These are phyloP conservation scores for Luffia ferchaultella DNA, from an alignment of 2,888 invertebrate species.

Conservation along the genomic window DNA sequence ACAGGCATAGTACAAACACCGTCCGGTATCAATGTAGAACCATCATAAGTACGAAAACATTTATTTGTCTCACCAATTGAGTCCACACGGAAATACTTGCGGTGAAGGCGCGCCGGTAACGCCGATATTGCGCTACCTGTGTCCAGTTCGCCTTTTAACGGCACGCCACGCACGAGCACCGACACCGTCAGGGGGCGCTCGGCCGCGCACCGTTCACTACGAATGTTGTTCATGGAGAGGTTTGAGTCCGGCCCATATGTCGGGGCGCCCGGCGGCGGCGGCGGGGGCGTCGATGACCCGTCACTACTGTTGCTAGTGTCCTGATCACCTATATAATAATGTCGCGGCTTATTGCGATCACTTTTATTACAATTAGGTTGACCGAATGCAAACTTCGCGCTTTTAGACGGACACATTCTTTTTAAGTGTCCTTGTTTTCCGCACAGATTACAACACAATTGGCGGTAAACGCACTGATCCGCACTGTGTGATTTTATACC, in stretches of 20 bases:
- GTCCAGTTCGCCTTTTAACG: conserved; percentile 15
- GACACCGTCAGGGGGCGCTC: conserved; percentile 10
- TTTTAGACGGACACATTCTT: conserved; percentile 13
- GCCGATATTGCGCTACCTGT: conserved; percentile 11
- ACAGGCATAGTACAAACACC: too few relatives aligned
- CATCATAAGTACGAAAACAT: too few relatives aligned
- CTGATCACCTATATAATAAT: neutral
- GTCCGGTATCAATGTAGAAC: too few relatives aligned
- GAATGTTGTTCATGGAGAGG: too few relatives aligned
- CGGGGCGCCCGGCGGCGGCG: too few relatives aligned
- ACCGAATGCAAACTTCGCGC: conserved; percentile 7
- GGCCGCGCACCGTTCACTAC: conserved; percentile 15
- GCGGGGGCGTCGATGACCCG: too few relatives aligned
- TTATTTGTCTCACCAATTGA: conserved; percentile 4
- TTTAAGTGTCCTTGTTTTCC: conserved; percentile 17
- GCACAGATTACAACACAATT: conserved; percentile 15
- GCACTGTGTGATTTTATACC: conserved; percentile 12
- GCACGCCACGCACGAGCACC: conserved; percentile 5
- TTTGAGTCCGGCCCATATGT: too few relatives aligned
- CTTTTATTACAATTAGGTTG: neutral
- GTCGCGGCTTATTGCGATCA: neutral
- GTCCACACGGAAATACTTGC: neutral
- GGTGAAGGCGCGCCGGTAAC: neutral
- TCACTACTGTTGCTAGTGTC: neutral
- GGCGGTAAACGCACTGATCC: conserved; percentile 14